Base-by-base conservation (phyloP, 2,888 invertebrate species). In the Lasiommata megera region DNA sequence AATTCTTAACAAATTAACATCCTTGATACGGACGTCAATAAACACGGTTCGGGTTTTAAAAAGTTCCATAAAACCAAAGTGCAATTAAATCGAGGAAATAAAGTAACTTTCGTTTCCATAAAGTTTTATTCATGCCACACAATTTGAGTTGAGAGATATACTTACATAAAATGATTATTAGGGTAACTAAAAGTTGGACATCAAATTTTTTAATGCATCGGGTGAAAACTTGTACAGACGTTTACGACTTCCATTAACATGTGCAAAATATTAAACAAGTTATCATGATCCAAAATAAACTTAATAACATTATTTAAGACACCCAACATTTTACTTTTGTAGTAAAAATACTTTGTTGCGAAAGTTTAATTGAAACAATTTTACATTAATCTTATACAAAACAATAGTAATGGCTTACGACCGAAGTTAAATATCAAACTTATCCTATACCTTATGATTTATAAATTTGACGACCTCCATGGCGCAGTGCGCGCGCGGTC, bases 91-190 rank as follows among this genome's bases (percentile, higher is more conserved):
- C 44, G 34, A 51, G 47, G 41, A 40, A 54, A 63, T 58, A 65
- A 61, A 60, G 37, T 29, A 63, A 65, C 59, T 63, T 62, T 62
- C 58, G 41, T 57, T 58, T 51, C 41, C 46, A 59, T 59, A 59
- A 62, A 65, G 40, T 61, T 54, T 62, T 60, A 62, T 67, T 55
- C 56, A 18, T 44, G 14, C 37, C 46, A 28, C 62, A 23, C 37
- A 52, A 38, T 51, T 54, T 43, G 18, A 47, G 58, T 54, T 16
- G 31, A 41, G 36, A 56, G 50, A 51, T 34, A 31, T 31, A 31
- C 7, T 36, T 53, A 34, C 9, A 23, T 54, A 38, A 46, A 54
- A 61, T 17, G 54, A 61, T 46, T 36, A 47, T 17, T 43, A 38
- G 54, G 43, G 18, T 16, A 17, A 52, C 31, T 29, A 40, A 54